Conservation (phyloP, 2,888 invertebrate genomes). For the Lycaena phlaeas region DNA sequence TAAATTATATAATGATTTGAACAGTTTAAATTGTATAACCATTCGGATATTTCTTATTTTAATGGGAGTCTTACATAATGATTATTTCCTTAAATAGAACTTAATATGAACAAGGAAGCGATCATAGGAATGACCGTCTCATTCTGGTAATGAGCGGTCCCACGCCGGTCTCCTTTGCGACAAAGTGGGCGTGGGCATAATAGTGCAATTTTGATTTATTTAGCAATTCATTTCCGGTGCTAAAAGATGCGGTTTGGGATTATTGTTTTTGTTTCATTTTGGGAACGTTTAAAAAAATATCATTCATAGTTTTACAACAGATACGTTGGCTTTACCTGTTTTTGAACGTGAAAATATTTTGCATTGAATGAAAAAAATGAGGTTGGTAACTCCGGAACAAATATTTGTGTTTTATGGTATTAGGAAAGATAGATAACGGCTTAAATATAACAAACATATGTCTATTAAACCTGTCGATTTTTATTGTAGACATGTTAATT, state of each 20-base stretch:
- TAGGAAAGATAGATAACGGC: too few species aligned
- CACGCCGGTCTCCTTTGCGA: slow-evolving; percentile 34
- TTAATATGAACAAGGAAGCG: not conserved
- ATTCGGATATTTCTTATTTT: too few species aligned
- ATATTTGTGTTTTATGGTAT: too few species aligned
- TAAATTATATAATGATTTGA: too few species aligned
- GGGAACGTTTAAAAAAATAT: slow-evolving; percentile 4
- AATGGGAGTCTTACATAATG: not conserved
- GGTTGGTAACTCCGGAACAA: too few species aligned
- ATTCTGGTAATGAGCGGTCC: slow-evolving; percentile 43
- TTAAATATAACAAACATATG: too few species aligned
- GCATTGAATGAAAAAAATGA: too few species aligned
- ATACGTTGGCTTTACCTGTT: not conserved
- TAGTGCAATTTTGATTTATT: slow-evolving; percentile 70
- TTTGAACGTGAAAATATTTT: too few species aligned
- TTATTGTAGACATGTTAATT: too few species aligned
- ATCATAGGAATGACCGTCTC: slow-evolving; percentile 22
- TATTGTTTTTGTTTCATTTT: slow-evolving; percentile 28
- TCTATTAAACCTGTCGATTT: too few species aligned
- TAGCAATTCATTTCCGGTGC: slow-evolving; percentile 56
- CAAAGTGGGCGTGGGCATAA: slow-evolving; percentile 29
- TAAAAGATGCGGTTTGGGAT: slow-evolving; percentile 34
- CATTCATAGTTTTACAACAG: not conserved
- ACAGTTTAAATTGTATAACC: too few species aligned
- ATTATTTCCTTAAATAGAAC: not conserved